A percentile compares a stretch with the other conserved stretches of the same genome.
phyloP scores from a whole-genome alignment of 2,888 invertebrate genomes.

The Apodemia mormo region DNA sequence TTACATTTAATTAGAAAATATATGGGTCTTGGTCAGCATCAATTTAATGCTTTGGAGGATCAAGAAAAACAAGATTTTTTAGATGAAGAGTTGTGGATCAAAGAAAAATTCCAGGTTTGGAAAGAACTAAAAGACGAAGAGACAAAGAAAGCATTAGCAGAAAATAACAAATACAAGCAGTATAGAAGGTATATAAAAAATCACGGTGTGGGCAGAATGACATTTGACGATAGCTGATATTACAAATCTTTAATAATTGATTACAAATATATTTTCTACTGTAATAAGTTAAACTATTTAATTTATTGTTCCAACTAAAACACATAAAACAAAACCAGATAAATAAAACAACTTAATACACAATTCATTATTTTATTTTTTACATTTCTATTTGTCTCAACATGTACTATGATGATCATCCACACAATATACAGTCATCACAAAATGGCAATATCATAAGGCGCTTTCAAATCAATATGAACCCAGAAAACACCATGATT shows the following conservation, averaged over 20 bases:
- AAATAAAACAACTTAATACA: slow-evolving; percentile 66
- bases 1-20: slow-evolving; percentile 90
- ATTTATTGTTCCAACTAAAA: slow-evolving; percentile 2
- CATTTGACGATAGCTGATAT: slow-evolving; percentile 90
- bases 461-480: slow-evolving; percentile 49
- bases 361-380: slow-evolving; percentile 72
- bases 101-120: slow-evolving; percentile 90
- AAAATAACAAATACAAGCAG: slow-evolving; percentile 93
- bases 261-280: slow-evolving; percentile 24
- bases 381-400: slow-evolving; percentile 68
- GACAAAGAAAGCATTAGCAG: slow-evolving; percentile 91
- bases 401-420: slow-evolving; percentile 58
- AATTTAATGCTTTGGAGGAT: slow-evolving; percentile 88
- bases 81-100: slow-evolving; percentile 89
- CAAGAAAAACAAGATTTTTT: slow-evolving; percentile 87
- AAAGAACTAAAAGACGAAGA: slow-evolving; percentile 92
- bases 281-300: neutral
- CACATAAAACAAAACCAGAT: slow-evolving; percentile 18
- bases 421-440: slow-evolving; percentile 45
- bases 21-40: slow-evolving; percentile 87
- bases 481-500: neutral
- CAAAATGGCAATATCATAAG: slow-evolving; percentile 70
- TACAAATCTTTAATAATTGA: slow-evolving; percentile 29
- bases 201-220: slow-evolving; percentile 93
- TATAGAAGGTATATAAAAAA: slow-evolving; percentile 95